Percentiles rank a stretch among this genome's conserved stretches.
phyloP scores from a whole-genome alignment of 2,888 invertebrate genomes.

The Nasonia oneida region DNA sequence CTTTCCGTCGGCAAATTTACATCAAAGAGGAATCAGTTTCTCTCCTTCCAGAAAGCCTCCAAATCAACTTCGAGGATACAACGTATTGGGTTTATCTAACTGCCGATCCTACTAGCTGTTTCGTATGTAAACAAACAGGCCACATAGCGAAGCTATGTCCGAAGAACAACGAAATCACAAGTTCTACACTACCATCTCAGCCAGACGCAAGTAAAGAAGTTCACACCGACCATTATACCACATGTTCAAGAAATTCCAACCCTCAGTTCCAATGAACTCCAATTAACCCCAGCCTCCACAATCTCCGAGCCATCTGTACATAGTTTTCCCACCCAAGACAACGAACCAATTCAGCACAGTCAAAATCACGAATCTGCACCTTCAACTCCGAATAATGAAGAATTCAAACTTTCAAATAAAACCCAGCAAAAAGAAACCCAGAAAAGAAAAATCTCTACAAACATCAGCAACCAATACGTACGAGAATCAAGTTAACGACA shows the following conservation, averaged over 20 bases:
- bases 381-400: not conserved
- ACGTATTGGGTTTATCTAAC: constrained; percentile 10
- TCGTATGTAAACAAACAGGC: constrained; percentile 22
- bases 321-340: not conserved
- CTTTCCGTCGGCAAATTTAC: constrained; percentile 11
- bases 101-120: constrained; percentile 14
- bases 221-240: not conserved
- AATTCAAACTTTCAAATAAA: not conserved
- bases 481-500: not conserved
- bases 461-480: not conserved
- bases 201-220: not conserved
- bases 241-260: not conserved
- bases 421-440: not conserved
- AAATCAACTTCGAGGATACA: not conserved
- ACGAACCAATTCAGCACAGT: not conserved
- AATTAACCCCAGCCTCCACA: not conserved
- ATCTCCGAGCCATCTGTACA: not conserved
- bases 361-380: not conserved
- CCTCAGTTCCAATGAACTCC: not conserved
- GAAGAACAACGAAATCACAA: not conserved
- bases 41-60: not conserved
- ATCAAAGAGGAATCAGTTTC: constrained; percentile 10
- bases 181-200: not conserved
- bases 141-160: constrained; percentile 32
- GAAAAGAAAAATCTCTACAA: not conserved